phyloP scores from a whole-genome alignment of 2,113 vertebrate genomes.

The Hydropotes inermis region DNA sequence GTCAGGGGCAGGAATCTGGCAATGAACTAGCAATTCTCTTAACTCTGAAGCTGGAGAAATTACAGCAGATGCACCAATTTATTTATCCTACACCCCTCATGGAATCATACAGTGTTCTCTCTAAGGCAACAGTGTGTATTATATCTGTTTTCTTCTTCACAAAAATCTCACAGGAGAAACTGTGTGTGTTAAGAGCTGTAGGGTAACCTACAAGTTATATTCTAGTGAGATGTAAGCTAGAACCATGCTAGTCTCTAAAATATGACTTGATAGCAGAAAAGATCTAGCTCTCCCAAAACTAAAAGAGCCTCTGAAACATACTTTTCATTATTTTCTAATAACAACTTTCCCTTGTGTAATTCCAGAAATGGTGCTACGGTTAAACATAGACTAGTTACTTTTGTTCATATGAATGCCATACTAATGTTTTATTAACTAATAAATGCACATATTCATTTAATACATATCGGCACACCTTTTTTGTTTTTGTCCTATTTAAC shows the following conservation, averaged over 20 bases:
- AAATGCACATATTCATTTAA: not conserved
- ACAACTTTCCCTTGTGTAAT: not conserved
- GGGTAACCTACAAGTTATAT: not conserved
- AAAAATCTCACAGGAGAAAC: not conserved
- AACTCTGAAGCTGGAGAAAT: not conserved
- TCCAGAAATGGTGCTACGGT: not conserved
- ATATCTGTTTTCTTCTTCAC: not conserved
- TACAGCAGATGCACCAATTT: not conserved
- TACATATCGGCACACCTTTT: not conserved
- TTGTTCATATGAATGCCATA: not conserved
- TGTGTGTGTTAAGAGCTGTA: not conserved
- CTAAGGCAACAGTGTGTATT: not conserved
- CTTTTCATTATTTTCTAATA: not conserved
- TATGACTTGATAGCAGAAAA: not conserved
- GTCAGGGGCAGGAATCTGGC: not conserved
- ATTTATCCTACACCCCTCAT: not conserved
- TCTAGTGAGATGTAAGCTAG: not conserved
- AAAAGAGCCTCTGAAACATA: not conserved
- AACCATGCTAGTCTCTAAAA: not conserved
- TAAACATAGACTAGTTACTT: not conserved
- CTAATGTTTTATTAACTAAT: not conserved
- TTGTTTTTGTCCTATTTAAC: not conserved
- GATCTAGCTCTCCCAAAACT: not conserved
- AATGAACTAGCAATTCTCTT: not conserved
- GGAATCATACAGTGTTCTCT: not conserved